Evolutionary conservation across 2,888 invertebrate genomes (phyloP).

Genomic region (Drosophila diplacantha): DNA sequence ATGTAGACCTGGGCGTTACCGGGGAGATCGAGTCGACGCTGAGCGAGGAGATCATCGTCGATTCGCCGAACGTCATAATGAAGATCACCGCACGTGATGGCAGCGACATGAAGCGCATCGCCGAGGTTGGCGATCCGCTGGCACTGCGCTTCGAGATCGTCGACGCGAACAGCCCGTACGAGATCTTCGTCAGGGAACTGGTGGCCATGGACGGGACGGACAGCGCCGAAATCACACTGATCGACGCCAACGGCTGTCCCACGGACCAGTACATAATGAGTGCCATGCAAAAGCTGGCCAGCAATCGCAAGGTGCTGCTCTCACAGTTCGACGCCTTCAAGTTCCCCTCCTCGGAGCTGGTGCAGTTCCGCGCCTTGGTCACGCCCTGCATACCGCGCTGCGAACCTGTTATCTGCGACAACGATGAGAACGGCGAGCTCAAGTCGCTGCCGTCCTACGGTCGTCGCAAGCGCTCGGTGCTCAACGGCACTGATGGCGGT

Average conservation of each 20-base stretch:
- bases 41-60: slow-evolving; percentile 93
- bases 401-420: slow-evolving; percentile 93
- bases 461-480: slow-evolving; percentile 83
- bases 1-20: slow-evolving; percentile 91
- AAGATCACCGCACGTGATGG: slow-evolving; percentile 91
- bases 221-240: slow-evolving; percentile 93
- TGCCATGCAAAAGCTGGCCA: slow-evolving; percentile 90
- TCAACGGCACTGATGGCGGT: slow-evolving; percentile 78
- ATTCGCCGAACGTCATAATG: slow-evolving; percentile 96
- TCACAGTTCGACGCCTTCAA: slow-evolving; percentile 97
- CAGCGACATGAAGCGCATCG: slow-evolving; percentile 89
- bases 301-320: slow-evolving; percentile 88
- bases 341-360: slow-evolving; percentile 95
- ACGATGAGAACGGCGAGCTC: slow-evolving; percentile 88
- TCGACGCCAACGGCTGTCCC: slow-evolving; percentile 94
- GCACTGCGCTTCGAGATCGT: slow-evolving; percentile 93
- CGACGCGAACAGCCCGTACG: slow-evolving; percentile 94
- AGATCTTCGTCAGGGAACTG: slow-evolving; percentile 95
- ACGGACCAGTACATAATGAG: slow-evolving; percentile 97
- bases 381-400: slow-evolving; percentile 95
- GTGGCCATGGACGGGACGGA: slow-evolving; percentile 96
- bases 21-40: slow-evolving; percentile 91
- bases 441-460: slow-evolving; percentile 91
- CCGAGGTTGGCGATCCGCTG: slow-evolving; percentile 94
- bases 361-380: slow-evolving; percentile 94